A percentile compares a stretch with the other conserved stretches of the same genome.
These are phyloP conservation scores for Thermophis baileyi DNA, from an alignment of 2,113 vertebrate species.

Conservation along the genomic window DNA sequence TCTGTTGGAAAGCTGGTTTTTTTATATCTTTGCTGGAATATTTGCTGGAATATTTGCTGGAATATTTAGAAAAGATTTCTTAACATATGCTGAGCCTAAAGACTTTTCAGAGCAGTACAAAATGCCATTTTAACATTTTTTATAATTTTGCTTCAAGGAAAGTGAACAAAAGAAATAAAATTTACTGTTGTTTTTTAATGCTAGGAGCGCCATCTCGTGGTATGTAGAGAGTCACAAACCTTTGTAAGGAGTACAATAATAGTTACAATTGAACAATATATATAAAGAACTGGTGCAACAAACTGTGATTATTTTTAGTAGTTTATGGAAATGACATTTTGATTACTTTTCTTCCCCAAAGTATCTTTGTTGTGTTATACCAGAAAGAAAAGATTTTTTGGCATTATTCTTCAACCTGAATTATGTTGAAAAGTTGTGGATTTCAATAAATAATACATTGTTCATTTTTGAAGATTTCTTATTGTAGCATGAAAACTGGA, in stretches of 20 bases:
- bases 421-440: background rate
- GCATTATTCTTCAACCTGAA: background rate
- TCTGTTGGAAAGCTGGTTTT: too few species aligned
- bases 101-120: too few species aligned
- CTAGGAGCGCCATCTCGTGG: constrained; percentile 35
- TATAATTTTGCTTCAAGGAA: background rate
- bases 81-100: background rate
- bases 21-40: background rate
- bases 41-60: background rate
- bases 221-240: background rate
- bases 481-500: background rate
- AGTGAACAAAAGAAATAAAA: background rate
- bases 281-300: background rate
- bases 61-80: background rate
- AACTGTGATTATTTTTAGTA: background rate
- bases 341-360: background rate
- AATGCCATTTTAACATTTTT: background rate
- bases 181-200: background rate
- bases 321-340: background rate
- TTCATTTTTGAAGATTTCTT: background rate
- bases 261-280: background rate
- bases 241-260: background rate
- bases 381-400: background rate
- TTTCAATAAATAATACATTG: background rate
- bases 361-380: background rate